Evolutionary conservation across 2,888 invertebrate species (phyloP).

Genomic region (Pristionchus fissidentatus): DNA sequence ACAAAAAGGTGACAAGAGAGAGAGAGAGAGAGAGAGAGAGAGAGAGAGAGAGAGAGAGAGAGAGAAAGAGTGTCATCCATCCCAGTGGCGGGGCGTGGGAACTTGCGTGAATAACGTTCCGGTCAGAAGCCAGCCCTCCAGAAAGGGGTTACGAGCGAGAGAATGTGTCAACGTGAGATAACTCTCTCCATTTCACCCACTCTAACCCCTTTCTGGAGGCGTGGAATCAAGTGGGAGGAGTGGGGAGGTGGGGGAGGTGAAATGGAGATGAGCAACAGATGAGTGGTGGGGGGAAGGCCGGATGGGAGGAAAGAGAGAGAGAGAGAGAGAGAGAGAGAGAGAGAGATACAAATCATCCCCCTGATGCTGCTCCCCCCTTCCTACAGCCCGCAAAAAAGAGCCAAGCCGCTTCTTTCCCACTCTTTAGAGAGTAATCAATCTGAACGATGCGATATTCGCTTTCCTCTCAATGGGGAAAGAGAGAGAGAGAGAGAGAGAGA

Average conservation of each 20-base stretch:
- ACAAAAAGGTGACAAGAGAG: too few relatives aligned
- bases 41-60: neutral
- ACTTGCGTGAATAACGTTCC: neutral
- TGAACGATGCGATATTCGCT: too few relatives aligned
- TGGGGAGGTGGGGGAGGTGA: neutral
- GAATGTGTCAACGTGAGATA: too few relatives aligned
- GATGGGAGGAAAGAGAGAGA: too few relatives aligned
- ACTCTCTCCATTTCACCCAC: too few relatives aligned
- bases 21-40: too few relatives aligned
- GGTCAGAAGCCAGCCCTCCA: too few relatives aligned
- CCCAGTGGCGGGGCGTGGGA: neutral
- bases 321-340: too few relatives aligned
- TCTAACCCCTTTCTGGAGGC: too few relatives aligned
- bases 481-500: neutral
- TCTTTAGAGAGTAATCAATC: slow-evolving; percentile 23
- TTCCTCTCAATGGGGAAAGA: slow-evolving; percentile 13
- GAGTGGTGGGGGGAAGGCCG: neutral
- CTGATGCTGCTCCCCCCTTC: too few relatives aligned
- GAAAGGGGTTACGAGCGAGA: too few relatives aligned
- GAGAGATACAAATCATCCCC: too few relatives aligned
- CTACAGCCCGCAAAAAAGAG: neutral
- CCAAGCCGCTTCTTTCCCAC: neutral
- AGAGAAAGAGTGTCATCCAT: neutral
- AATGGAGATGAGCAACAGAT: neutral
- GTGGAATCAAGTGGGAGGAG: neutral